Conservation (phyloP, 1,140 invertebrate species). For the Sitodiplosis mosellana region DNA sequence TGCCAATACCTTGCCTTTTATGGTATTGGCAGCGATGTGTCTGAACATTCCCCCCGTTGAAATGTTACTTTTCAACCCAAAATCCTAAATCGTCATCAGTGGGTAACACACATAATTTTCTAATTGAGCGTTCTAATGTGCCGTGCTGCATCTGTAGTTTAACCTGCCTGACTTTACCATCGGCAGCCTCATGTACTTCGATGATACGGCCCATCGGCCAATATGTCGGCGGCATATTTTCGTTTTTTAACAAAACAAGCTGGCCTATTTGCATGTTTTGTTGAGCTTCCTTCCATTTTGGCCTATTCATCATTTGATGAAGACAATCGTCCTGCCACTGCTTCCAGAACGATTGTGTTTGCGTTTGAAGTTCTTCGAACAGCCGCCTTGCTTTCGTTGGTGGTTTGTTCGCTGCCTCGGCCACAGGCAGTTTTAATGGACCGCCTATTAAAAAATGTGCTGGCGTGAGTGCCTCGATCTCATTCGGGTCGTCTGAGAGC, state of each 20-base stretch:
- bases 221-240: slow-evolving; percentile 13
- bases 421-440: slow-evolving; percentile 9
- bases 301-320: slow-evolving; percentile 6
- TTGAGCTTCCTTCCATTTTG: slow-evolving; percentile 8
- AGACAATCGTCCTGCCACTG: slow-evolving; percentile 10
- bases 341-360: slow-evolving; percentile 7
- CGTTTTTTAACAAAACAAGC: slow-evolving; percentile 22
- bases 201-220: slow-evolving; percentile 17
- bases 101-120: slow-evolving; percentile 8
- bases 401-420: slow-evolving; percentile 1
- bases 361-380: slow-evolving; percentile 5
- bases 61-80: no score
- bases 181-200: slow-evolving; percentile 7
- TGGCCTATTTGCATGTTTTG: slow-evolving; percentile 9
- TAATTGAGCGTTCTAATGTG: slow-evolving; percentile 9
- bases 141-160: slow-evolving; percentile 9
- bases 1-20: no score
- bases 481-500: slow-evolving; percentile 12
- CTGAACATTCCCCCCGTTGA: no score
- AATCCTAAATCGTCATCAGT: background rate
- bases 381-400: background rate
- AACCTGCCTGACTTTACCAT: background rate
- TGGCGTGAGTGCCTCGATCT: slow-evolving; percentile 16
- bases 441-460: slow-evolving; percentile 23
- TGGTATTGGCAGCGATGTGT: no score